A percentile compares a stretch with the other conserved stretches of the same genome.
Evolutionary conservation across 2,113 vertebrate species (phyloP).

Genomic region (Dipodomys ordii): DNA sequence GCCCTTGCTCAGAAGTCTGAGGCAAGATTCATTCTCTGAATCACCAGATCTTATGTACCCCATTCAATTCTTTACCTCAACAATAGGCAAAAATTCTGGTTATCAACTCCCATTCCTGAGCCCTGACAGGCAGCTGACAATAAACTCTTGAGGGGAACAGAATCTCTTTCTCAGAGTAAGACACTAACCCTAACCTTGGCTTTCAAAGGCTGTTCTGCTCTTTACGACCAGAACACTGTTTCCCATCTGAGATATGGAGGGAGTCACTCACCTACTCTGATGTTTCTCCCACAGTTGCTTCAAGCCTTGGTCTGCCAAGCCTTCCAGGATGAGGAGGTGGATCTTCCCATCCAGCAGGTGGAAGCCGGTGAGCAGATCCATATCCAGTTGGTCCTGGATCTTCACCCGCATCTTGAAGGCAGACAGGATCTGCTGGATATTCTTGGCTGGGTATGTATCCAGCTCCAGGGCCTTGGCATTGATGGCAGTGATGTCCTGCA

Average conservation of each 20-base stretch:
- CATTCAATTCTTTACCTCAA: not conserved
- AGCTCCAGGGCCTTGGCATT: constrained; percentile 87
- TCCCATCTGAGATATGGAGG: not conserved
- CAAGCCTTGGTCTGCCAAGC: constrained; percentile 88
- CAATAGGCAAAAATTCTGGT: not conserved
- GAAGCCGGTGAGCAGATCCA: constrained; percentile 92
- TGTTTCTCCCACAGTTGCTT: constrained; percentile 87
- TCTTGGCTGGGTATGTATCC: constrained; percentile 62
- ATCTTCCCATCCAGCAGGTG: constrained; percentile 88
- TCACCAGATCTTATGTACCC: not conserved
- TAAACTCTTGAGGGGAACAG: not conserved
- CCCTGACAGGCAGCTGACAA: not conserved
- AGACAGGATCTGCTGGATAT: constrained; percentile 78
- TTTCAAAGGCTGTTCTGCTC: not conserved
- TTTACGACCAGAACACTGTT: no score
- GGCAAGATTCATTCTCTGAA: not conserved
- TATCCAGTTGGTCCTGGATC: constrained; percentile 71
- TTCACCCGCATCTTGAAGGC: constrained; percentile 79
- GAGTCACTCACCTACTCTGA: constrained; percentile 75
- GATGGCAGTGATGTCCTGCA: constrained; percentile 85
- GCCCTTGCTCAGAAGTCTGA: not conserved
- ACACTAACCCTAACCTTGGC: not conserved
- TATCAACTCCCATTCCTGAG: not conserved
- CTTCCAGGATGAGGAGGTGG: constrained; percentile 92
- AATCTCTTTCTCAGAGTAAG: not conserved